Evolutionary conservation across 2,113 vertebrate species (phyloP), one percentile per base, ranked within the genome.

Genomic region (Dicerorhinus sumatrensis): DNA sequence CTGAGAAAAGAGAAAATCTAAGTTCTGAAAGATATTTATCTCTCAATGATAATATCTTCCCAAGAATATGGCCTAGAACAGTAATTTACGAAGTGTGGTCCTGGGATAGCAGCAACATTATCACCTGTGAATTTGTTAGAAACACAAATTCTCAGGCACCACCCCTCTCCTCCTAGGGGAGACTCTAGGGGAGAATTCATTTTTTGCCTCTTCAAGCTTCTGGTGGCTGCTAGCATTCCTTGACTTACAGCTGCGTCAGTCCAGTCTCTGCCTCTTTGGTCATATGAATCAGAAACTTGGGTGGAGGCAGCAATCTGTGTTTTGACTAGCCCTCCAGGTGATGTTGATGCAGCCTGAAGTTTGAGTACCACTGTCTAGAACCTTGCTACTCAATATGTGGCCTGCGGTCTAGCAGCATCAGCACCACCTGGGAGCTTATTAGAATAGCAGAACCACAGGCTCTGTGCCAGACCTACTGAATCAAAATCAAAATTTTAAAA

Each of bases 1-100:
- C 65, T 96, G 25, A 87, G 48, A 75, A 96, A 83, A 83, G 58
- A 75, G 54, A 75, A 54, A 84, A 31, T 54, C 25, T 48, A 62
- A 56, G 33, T 77, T 91, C 65, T 76, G 42, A 94, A 80, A 90
- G 58, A 21, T 46, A 54, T 39, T 86, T 42, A 51, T 60, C 88
- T 96, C 62, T 97, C 25, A 65, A 33, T 58, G 60, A 80, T 33
- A 46, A 12, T 20, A 51, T 14, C 29, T 88, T 23, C 29, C 6
- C 17, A 84, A 56, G 10, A 92, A 46, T n/a, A 29, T 31, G 65
- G 27, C 33, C 77, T 51, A 39, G 18, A 86, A 83, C 0, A 21
- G 21, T 48, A 51, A n/a, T 17, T 36, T 88, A 75, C 9, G 27
- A 89, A 88, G 69, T 42, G 1, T 70, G 21, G 17, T 60, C 16